Evolutionary conservation across 2,888 invertebrate species (phyloP).

Genomic region (Oscheius sp.): DNA sequence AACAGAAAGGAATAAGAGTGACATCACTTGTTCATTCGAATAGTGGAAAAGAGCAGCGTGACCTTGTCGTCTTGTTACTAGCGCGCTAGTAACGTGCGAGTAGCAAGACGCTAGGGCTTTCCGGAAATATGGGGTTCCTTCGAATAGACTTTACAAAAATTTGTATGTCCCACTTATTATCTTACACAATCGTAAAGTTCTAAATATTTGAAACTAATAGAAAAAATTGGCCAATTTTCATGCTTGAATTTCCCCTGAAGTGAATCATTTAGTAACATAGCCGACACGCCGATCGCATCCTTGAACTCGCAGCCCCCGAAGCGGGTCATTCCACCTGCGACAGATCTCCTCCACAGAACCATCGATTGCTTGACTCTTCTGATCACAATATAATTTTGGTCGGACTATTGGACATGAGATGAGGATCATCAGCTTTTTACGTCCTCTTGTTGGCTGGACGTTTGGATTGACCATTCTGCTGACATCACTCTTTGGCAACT

Average conservation of each 20-base stretch:
- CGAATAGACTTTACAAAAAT: too few species aligned
- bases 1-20: too few species aligned
- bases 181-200: too few species aligned
- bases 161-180: too few species aligned
- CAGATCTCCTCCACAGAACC: constrained; percentile 18
- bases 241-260: neutral
- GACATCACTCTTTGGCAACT: constrained; percentile 66
- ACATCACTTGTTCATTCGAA: too few species aligned
- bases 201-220: too few species aligned
- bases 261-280: neutral
- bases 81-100: too few species aligned
- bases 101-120: too few species aligned
- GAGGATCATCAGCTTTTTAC: constrained; percentile 34
- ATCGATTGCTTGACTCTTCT: constrained; percentile 1
- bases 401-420: constrained; percentile 9
- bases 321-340: constrained; percentile 30
- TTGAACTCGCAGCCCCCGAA: constrained; percentile 29
- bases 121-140: too few species aligned
- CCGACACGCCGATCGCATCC: constrained; percentile 11
- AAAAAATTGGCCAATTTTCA: too few species aligned
- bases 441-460: constrained; percentile 60
- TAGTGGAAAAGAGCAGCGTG: too few species aligned
- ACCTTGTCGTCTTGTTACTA: too few species aligned
- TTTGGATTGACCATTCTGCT: constrained; percentile 60
- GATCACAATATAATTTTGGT: neutral